Evolutionary conservation across 30 jellyfish, hydroid and myxozoan genomes (phyloP).

Genomic region (Aurelia sp.): DNA sequence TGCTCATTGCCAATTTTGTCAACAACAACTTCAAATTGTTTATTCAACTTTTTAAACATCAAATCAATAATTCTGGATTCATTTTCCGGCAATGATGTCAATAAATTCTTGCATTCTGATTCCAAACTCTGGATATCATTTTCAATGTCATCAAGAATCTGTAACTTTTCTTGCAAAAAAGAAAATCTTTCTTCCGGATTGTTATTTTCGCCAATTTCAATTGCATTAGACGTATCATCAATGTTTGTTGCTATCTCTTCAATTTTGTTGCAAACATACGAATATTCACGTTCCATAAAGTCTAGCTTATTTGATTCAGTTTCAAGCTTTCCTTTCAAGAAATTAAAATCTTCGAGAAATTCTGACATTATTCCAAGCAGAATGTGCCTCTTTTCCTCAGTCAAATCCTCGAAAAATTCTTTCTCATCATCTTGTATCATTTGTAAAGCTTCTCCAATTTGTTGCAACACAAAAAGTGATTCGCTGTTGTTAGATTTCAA

Average conservation of each 20-base stretch:
- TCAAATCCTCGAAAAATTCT: slow-evolving; percentile 3
- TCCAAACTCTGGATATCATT: slow-evolving; percentile 12
- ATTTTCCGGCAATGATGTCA: slow-evolving; percentile 26
- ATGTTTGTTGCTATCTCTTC: neutral
- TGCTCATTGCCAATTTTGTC: slow-evolving; percentile 25
- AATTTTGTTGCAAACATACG: neutral
- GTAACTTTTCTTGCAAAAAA: neutral
- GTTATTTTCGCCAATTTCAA: neutral
- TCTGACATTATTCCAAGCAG: slow-evolving; percentile 44
- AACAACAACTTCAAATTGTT: slow-evolving; percentile 14
- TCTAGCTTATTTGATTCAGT: neutral
- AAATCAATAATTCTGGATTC: slow-evolving; percentile 13
- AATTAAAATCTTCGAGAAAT: slow-evolving; percentile 53
- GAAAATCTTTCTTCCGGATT: slow-evolving; percentile 4
- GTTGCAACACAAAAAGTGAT: slow-evolving; percentile 14
- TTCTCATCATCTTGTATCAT: slow-evolving; percentile 47
- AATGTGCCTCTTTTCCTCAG: slow-evolving; percentile 9
- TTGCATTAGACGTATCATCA: neutral
- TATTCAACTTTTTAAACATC: slow-evolving; percentile 4
- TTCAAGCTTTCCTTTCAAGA: slow-evolving; percentile 14
- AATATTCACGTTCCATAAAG: slow-evolving; percentile 7
- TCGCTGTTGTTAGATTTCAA: neutral
- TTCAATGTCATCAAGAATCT: slow-evolving; percentile 5
- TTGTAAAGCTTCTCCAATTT: slow-evolving; percentile 44
- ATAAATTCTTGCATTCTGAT: slow-evolving; percentile 1